Conservation (phyloP, 2,113 vertebrate species). For the Nycticryphes semicollaris region DNA sequence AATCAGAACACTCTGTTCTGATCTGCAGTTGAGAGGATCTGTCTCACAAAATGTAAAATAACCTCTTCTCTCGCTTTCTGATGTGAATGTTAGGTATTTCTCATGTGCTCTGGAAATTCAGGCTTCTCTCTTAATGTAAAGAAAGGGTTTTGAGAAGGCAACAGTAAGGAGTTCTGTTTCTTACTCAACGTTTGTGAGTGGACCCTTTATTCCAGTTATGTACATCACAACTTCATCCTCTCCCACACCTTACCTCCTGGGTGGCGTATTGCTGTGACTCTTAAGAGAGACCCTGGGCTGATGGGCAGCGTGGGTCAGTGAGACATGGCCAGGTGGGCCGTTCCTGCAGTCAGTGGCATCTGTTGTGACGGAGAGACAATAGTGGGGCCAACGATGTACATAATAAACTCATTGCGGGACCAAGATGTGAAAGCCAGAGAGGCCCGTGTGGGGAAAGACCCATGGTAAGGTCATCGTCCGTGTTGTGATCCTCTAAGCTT, state of each 20-base stretch:
- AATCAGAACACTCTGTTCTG: not conserved
- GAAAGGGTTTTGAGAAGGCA: not conserved
- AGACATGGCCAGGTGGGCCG: fast-evolving
- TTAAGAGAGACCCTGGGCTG: not conserved
- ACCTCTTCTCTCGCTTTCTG: not conserved
- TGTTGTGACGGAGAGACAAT: not conserved
- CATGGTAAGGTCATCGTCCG: not conserved
- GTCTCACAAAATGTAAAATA: not conserved
- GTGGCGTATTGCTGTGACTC: not conserved
- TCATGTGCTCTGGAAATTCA: not conserved
- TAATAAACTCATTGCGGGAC: not conserved
- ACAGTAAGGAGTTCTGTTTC: not conserved
- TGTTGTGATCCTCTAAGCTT: not conserved
- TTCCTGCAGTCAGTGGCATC: not conserved
- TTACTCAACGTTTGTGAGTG: not conserved
- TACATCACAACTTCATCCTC: not conserved
- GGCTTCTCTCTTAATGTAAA: not conserved
- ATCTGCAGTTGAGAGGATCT: not conserved
- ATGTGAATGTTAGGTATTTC: not conserved
- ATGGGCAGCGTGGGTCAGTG: not conserved
- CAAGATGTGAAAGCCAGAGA: not conserved
- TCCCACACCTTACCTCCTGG: fast-evolving
- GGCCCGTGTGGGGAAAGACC: not conserved
- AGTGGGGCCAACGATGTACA: not conserved
- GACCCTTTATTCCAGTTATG: not conserved